Percentiles rank a stretch among this genome's conserved stretches.
Evolutionary conservation across 23 tunicate genomes (phyloP).

Genomic region (Diplosoma virens): DNA sequence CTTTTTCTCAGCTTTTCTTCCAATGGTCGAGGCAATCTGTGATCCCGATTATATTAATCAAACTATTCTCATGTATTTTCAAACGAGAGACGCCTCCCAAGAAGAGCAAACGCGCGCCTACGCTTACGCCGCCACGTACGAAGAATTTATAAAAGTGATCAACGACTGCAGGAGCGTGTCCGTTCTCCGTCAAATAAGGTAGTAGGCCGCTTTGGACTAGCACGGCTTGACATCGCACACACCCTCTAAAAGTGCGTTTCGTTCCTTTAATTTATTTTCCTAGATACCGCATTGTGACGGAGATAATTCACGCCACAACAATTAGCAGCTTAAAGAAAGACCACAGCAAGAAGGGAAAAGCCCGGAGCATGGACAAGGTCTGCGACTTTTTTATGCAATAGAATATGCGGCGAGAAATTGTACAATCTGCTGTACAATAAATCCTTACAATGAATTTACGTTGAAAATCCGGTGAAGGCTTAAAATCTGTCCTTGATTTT

Average conservation of each 20-base stretch:
- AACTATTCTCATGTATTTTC: conserved; percentile 52
- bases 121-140: conserved; percentile 90
- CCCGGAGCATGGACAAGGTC: conserved; percentile 87
- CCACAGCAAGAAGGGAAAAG: conserved; percentile 74
- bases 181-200: conserved; percentile 64
- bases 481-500: too few relatives aligned
- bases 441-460: too few relatives aligned
- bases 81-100: conserved; percentile 33
- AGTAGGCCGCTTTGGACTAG: too few relatives aligned
- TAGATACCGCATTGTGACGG: conserved; percentile 73
- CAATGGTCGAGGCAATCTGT: conserved; percentile 60
- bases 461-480: too few relatives aligned
- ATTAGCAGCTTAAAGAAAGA: conserved; percentile 77
- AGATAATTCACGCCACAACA: conserved; percentile 88
- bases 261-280: too few relatives aligned
- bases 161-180: conserved; percentile 59
- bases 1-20: conserved; percentile 32
- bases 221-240: too few relatives aligned
- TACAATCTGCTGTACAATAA: neutral
- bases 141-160: conserved; percentile 85
- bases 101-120: conserved; percentile 74
- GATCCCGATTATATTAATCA: conserved; percentile 87
- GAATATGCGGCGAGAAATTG: conserved; percentile 4
- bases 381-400: conserved; percentile 55
- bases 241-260: too few relatives aligned